A percentile compares a stretch with the other conserved stretches of the same genome.
These are phyloP conservation scores for Eurypyga helias DNA, from an alignment of 2,113 vertebrate species.

Conservation along the genomic window DNA sequence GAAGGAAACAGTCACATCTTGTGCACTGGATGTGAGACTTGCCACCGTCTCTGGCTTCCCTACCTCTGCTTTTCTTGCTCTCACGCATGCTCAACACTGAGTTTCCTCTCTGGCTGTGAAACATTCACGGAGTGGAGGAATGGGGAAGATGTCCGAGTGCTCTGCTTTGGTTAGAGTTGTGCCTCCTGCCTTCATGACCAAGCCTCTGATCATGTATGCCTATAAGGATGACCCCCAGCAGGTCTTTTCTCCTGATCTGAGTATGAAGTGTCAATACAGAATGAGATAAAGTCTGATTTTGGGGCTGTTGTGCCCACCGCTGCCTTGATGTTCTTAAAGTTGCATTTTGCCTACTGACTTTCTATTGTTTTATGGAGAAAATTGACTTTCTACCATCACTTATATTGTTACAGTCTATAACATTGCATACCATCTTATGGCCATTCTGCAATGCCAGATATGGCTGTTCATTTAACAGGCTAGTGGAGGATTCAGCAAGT, in stretches of 20 bases:
- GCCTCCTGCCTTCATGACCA: neutral
- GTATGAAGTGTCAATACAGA: neutral
- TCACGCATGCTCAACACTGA: neutral
- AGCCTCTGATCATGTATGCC: neutral
- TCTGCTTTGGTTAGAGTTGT: neutral
- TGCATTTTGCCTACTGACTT: neutral
- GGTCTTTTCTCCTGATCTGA: neutral
- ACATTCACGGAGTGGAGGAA: neutral
- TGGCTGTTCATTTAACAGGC: neutral
- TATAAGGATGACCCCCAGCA: neutral
- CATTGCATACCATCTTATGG: fast-evolving
- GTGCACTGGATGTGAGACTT: neutral
- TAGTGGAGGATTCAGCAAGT: neutral
- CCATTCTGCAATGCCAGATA: neutral
- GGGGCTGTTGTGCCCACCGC: neutral
- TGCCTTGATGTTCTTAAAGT: neutral
- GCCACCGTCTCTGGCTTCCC: neutral
- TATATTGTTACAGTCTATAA: neutral
- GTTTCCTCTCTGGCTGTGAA: neutral
- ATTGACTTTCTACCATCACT: neutral
- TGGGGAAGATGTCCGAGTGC: fast-evolving
- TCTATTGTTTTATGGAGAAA: neutral
- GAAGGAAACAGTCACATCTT: neutral
- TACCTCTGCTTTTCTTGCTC: neutral
- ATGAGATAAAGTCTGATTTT: neutral